A percentile compares a stretch with the other conserved stretches of the same genome.
phyloP scores from a whole-genome alignment of 2,888 invertebrate species.

The Cybosia mesomella region DNA sequence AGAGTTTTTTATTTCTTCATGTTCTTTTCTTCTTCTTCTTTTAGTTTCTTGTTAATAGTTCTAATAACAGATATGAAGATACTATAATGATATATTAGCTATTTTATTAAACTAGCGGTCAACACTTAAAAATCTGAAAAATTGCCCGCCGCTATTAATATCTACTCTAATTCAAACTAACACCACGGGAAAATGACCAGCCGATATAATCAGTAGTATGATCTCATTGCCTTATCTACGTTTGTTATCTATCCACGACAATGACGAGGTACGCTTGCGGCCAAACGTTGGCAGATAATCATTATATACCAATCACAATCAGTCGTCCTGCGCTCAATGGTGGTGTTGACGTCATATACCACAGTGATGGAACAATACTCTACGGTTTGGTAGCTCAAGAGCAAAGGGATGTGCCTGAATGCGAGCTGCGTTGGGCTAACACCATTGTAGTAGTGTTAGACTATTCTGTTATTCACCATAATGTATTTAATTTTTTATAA shows the following conservation, averaged over 20 bases:
- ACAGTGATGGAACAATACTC: constrained; percentile 15
- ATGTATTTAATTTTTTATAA: too few relatives aligned
- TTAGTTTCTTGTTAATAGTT: too few relatives aligned
- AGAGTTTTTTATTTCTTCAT: too few relatives aligned
- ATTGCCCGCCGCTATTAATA: not conserved
- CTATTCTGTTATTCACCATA: not conserved
- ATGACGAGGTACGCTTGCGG: constrained; percentile 52
- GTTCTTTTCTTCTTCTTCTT: too few relatives aligned
- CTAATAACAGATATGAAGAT: too few relatives aligned
- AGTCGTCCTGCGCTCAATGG: constrained; percentile 52
- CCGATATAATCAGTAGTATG: constrained; percentile 43
- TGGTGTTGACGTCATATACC: constrained; percentile 36
- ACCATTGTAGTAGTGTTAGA: not conserved
- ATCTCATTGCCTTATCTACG: constrained; percentile 63
- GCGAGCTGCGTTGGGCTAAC: not conserved
- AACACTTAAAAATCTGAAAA: not conserved
- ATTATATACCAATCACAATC: constrained; percentile 67
- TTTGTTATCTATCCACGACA: constrained; percentile 60
- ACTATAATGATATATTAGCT: too few relatives aligned
- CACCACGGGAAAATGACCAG: constrained; percentile 23
- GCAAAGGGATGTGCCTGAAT: constrained; percentile 8
- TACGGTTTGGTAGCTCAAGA: constrained; percentile 18
- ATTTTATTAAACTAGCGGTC: too few relatives aligned
- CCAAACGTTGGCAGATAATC: constrained; percentile 53
- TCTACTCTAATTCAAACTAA: not conserved